Percentiles rank a stretch among this genome's conserved stretches.
phyloP scores from a whole-genome alignment of 2,888 invertebrate species.

The Girardia tigrina region DNA sequence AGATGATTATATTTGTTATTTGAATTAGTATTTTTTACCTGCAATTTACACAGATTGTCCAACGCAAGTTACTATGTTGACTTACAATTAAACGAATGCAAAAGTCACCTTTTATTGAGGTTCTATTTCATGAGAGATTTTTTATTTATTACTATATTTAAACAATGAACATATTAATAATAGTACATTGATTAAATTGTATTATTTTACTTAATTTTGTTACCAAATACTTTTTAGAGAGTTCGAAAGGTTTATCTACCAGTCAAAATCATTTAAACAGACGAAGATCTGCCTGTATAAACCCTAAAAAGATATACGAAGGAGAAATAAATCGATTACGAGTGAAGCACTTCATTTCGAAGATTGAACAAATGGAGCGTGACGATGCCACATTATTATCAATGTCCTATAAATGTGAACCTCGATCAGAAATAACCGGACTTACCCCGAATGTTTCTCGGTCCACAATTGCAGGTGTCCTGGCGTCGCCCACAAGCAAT shows the following conservation, averaged over 20 bases:
- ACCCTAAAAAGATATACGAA: neutral
- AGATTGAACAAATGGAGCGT: constrained; percentile 12
- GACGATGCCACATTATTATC: neutral
- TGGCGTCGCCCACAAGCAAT: neutral
- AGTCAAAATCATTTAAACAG: constrained; percentile 19
- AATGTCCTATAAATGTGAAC: constrained; percentile 17
- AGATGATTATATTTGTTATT: too few species aligned
- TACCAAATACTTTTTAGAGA: neutral
- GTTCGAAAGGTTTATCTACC: neutral
- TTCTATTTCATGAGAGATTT: too few species aligned
- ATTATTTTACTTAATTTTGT: too few species aligned
- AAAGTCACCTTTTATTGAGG: too few species aligned
- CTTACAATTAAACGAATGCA: too few species aligned
- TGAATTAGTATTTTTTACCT: too few species aligned
- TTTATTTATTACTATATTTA: too few species aligned
- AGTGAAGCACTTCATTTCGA: neutral
- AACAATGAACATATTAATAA: too few species aligned
- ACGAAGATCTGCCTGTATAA: neutral
- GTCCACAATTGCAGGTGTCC: neutral
- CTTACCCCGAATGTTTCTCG: neutral
- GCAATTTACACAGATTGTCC: too few species aligned
- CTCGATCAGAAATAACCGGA: neutral
- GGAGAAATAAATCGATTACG: neutral
- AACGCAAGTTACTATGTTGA: too few species aligned
- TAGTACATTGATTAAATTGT: too few species aligned